A percentile compares a stretch with the other conserved stretches of the same genome.
phyloP scores from a whole-genome alignment of 2,888 invertebrate species.

The Cephalotes varians region DNA sequence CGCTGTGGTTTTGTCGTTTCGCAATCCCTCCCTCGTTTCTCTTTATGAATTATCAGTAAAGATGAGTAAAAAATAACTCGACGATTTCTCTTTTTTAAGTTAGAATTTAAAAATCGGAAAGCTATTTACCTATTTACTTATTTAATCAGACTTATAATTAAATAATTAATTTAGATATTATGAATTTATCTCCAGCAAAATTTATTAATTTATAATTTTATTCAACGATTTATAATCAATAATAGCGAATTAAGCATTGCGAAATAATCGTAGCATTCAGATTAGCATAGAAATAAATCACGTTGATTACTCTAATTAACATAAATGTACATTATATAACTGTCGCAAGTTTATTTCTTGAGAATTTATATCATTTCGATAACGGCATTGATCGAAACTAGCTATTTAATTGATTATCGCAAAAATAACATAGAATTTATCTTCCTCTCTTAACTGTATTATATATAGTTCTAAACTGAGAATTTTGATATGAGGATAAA shows the following conservation, averaged over 20 bases:
- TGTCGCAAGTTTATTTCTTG: too few species aligned
- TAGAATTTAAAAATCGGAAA: not conserved
- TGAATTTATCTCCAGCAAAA: not conserved
- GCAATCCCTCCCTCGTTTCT: not conserved
- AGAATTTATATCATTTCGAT: too few species aligned
- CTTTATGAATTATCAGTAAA: not conserved
- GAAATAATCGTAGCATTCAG: not conserved
- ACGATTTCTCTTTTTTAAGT: not conserved
- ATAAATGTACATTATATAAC: too few species aligned
- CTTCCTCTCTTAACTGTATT: too few species aligned
- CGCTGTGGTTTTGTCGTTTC: conserved; percentile 37
- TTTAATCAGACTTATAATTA: not conserved
- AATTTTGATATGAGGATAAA: not conserved
- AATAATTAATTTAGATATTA: not conserved
- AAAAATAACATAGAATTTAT: too few species aligned
- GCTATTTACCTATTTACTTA: not conserved
- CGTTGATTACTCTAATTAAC: not conserved
- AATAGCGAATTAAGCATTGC: not conserved
- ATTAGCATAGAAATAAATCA: not conserved
- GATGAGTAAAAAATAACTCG: not conserved
- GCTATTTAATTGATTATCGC: too few species aligned
- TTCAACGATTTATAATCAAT: not conserved
- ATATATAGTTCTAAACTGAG: not conserved
- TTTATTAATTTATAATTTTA: not conserved
- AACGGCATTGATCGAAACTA: too few species aligned